A percentile compares a stretch with the other conserved stretches of the same genome.
Evolutionary conservation across 2,113 vertebrate species (phyloP).

Genomic region (Varanus salvator): DNA sequence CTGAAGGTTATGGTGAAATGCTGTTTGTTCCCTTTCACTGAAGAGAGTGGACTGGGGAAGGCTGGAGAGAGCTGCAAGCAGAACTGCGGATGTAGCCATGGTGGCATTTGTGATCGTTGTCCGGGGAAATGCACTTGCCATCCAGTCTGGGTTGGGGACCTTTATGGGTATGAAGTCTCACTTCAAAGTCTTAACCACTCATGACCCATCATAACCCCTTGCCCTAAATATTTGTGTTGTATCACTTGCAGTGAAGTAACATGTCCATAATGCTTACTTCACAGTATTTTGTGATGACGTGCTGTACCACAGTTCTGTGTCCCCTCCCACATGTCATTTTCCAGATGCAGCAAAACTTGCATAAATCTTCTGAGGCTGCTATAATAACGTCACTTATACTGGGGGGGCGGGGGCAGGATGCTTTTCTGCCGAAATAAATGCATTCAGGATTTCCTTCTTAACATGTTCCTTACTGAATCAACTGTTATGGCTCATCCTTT

Average conservation of each 20-base stretch:
- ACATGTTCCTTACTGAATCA: background rate
- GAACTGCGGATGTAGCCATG: constrained; percentile 61
- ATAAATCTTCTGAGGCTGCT: background rate
- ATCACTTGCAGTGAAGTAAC: no score
- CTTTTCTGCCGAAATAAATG: background rate
- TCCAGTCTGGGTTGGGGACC: constrained; percentile 52
- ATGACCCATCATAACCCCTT: background rate
- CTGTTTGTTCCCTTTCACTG: background rate
- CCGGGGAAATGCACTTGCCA: constrained; percentile 43
- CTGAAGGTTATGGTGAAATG: background rate
- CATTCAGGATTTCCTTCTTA: background rate
- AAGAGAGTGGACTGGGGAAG: constrained; percentile 39
- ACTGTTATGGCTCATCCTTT: background rate
- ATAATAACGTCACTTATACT: background rate
- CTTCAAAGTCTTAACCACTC: background rate
- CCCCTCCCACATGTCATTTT: background rate
- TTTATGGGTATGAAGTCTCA: constrained; percentile 34
- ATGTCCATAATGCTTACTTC: background rate
- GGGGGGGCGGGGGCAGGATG: background rate
- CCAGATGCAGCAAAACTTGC: background rate
- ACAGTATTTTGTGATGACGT: background rate
- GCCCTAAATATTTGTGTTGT: background rate
- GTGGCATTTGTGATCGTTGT: constrained; percentile 52
- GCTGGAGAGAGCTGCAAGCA: constrained; percentile 27
- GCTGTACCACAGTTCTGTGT: background rate